Conservation (phyloP, 1,140 invertebrate genomes). For the Manduca sexta region DNA sequence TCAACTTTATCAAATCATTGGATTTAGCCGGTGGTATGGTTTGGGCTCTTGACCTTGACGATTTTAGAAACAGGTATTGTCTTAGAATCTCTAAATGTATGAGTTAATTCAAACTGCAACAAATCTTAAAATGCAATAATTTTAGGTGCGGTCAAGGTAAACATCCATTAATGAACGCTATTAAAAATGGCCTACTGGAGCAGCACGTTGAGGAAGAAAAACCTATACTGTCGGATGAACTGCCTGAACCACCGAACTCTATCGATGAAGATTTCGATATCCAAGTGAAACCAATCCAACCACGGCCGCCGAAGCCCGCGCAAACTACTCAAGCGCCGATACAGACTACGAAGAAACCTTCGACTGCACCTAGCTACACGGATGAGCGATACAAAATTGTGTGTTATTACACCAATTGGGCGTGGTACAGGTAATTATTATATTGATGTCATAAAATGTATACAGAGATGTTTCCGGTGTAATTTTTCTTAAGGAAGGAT, state of each 20-base stretch:
- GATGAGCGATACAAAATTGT: slow-evolving; percentile 80
- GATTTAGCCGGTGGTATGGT: slow-evolving; percentile 91
- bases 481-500: too few species aligned
- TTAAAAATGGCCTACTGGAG: slow-evolving; percentile 78
- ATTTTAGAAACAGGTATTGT: slow-evolving; percentile 80
- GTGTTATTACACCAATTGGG: slow-evolving; percentile 96
- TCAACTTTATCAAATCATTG: slow-evolving; percentile 82
- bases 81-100: too few species aligned
- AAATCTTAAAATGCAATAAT: too few species aligned
- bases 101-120: too few species aligned
- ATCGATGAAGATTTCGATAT: slow-evolving; percentile 56
- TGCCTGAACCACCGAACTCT: slow-evolving; percentile 32
- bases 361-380: slow-evolving; percentile 11
- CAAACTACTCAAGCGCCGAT: slow-evolving; percentile 4
- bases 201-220: slow-evolving; percentile 28
- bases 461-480: too few species aligned
- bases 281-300: slow-evolving; percentile 38
- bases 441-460: too few species aligned
- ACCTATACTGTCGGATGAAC: slow-evolving; percentile 19
- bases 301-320: slow-evolving; percentile 12
- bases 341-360: slow-evolving; percentile 25
- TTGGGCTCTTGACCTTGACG: slow-evolving; percentile 92
- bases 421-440: slow-evolving; percentile 81
- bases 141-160: slow-evolving; percentile 82
- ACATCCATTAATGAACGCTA: slow-evolving; percentile 82